These are phyloP conservation scores for Tachypleus tridentatus DNA, from an alignment of 1,140 invertebrate species.

Conservation along the genomic window DNA sequence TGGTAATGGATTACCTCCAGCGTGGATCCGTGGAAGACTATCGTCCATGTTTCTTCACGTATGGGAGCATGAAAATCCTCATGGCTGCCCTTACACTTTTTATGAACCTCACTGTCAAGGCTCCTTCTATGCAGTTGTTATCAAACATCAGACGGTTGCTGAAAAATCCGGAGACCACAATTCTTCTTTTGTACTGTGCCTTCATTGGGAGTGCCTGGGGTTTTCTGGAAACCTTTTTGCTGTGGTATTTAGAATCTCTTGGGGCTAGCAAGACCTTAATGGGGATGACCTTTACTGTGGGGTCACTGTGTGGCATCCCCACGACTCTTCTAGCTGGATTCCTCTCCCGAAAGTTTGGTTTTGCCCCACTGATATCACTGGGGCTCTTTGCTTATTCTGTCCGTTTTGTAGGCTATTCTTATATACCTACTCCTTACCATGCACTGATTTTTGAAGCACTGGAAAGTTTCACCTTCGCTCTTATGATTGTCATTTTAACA, in stretches of 20 bases:
- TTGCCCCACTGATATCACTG: conserved; percentile 61
- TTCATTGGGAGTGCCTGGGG: conserved; percentile 52
- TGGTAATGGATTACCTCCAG: conserved; percentile 47
- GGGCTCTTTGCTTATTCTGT: conserved; percentile 64
- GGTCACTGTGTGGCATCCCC: conserved; percentile 59
- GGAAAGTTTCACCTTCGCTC: conserved; percentile 62
- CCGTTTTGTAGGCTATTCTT: conserved; percentile 58
- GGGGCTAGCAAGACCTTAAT: conserved; percentile 61
- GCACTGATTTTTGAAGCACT: conserved; percentile 65
- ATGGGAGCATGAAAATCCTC: conserved; percentile 52
- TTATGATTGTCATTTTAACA: conserved; percentile 64
- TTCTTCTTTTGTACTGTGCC: conserved; percentile 24
- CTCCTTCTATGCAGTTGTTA: conserved; percentile 55
- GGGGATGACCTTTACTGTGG: conserved; percentile 67
- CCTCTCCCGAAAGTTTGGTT: conserved; percentile 60
- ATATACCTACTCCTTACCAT: conserved; percentile 64
- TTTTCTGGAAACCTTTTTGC: conserved; percentile 70
- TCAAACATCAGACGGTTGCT: conserved; percentile 53
- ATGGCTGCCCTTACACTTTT: conserved; percentile 53
- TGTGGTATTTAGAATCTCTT: conserved; percentile 67
- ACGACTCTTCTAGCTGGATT: conserved; percentile 59
- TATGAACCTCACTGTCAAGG: conserved; percentile 62
- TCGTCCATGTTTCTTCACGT: conserved; percentile 64
- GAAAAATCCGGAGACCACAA: conserved; percentile 56
- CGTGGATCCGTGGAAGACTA: conserved; percentile 26